Percentiles rank a stretch among this genome's conserved stretches.
Conservation (phyloP, 2,888 invertebrate genomes). For the Acleris emargana region DNA sequence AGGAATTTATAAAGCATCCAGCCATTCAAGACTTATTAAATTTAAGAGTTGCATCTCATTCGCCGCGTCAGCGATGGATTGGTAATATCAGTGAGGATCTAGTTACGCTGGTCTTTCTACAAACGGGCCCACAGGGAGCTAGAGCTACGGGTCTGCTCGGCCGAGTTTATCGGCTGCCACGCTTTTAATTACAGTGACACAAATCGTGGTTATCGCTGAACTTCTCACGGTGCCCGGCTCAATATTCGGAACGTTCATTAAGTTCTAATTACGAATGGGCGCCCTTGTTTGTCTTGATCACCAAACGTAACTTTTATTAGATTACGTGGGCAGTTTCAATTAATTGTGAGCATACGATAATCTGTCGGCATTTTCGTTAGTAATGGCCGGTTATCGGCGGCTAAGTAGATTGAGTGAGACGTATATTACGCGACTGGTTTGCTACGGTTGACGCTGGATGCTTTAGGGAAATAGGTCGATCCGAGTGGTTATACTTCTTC, state of each 20-base stretch:
- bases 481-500: conserved; percentile 19
- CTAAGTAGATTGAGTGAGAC: conserved; percentile 76
- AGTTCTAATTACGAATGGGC: conserved; percentile 82
- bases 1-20: conserved; percentile 68
- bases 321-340: conserved; percentile 83
- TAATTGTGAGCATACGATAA: conserved; percentile 77
- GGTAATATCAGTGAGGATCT: conserved; percentile 55
- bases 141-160: conserved; percentile 66
- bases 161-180: conserved; percentile 78
- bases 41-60: conserved; percentile 44
- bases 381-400: conserved; percentile 78
- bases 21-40: conserved; percentile 55
- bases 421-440: conserved; percentile 63
- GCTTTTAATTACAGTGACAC: conserved; percentile 83
- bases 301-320: conserved; percentile 82
- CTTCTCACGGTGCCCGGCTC: conserved; percentile 82
- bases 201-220: conserved; percentile 80
- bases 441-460: conserved; percentile 60
- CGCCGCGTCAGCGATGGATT: conserved; percentile 40
- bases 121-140: conserved; percentile 73
- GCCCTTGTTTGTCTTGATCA: conserved; percentile 82
- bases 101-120: conserved; percentile 60
- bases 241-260: conserved; percentile 81
- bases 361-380: conserved; percentile 78
- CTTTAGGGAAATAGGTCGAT: conserved; percentile 47